These are phyloP conservation scores for Gonioctena quinquepunctata DNA, from an alignment of 1,140 invertebrate species.

Conservation along the genomic window DNA sequence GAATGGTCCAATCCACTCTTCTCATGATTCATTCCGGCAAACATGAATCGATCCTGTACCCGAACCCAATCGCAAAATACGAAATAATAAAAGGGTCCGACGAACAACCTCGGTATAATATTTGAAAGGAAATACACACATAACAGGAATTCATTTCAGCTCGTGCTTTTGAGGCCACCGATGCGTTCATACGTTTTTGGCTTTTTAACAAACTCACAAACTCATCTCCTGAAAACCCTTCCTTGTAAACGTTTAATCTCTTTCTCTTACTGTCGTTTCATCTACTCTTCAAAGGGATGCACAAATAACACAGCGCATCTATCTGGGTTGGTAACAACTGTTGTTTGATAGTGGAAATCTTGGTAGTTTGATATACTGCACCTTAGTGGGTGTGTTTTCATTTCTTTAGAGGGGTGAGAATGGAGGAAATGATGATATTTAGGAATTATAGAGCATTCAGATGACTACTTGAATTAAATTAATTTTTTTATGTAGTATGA, in stretches of 20 bases:
- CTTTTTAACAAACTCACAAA: constrained; percentile 25
- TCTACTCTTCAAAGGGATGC: constrained; percentile 9
- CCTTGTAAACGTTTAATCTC: constrained; percentile 22
- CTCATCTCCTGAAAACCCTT: constrained; percentile 16
- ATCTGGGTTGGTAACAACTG: too few species aligned
- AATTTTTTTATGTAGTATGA: too few species aligned
- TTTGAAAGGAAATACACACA: constrained; percentile 20
- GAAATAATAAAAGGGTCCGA: background rate
- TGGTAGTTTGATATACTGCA: too few species aligned
- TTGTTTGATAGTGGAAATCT: background rate
- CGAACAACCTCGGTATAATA: constrained; percentile 5
- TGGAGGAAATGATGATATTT: too few species aligned
- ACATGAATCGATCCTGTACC: background rate
- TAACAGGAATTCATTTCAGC: constrained; percentile 24
- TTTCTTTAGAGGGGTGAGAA: too few species aligned
- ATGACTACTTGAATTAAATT: too few species aligned
- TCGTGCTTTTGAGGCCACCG: constrained; percentile 16
- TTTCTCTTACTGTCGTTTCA: background rate
- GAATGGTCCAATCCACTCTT: too few species aligned
- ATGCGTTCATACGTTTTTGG: constrained; percentile 21
- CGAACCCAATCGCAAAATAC: background rate
- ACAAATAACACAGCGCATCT: background rate
- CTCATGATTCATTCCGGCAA: too few species aligned
- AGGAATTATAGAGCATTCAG: too few species aligned
- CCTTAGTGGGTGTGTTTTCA: too few species aligned